Evolutionary conservation across 2,113 vertebrate genomes (phyloP).

Genomic region (Apodemus speciosus): DNA sequence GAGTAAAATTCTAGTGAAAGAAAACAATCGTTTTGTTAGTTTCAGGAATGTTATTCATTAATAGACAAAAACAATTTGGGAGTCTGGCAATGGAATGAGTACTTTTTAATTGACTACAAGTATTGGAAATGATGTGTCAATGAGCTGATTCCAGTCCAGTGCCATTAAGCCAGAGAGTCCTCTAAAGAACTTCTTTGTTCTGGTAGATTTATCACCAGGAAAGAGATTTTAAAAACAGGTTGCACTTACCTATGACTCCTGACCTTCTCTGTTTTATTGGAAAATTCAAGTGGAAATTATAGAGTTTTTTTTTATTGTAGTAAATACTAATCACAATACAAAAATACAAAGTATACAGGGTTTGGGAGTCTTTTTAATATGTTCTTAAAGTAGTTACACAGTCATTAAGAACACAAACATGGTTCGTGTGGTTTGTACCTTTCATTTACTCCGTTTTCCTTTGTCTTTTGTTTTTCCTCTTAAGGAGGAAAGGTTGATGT

Average conservation of each 20-base stretch:
- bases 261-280: not conserved
- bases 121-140: not conserved
- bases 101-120: not conserved
- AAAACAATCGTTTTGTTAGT: not conserved
- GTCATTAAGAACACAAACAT: not conserved
- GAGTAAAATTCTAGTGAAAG: not conserved
- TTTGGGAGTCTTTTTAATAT: not conserved
- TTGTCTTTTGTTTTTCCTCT: not conserved
- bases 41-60: not conserved
- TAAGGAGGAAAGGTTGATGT: constrained; percentile 61
- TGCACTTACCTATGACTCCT: not conserved
- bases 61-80: not conserved
- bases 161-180: not conserved
- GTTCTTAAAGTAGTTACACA: not conserved
- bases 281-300: not conserved
- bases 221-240: not conserved
- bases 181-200: not conserved
- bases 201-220: not conserved
- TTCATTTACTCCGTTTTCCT: not conserved
- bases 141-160: not conserved
- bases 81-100: not conserved
- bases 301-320: not conserved
- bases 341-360: not conserved
- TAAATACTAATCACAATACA: not conserved
- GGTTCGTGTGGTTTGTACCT: not conserved